A percentile compares a stretch with the other conserved stretches of the same genome.
phyloP scores from a whole-genome alignment of 1,140 invertebrate species.

The Drosophila bifasciata region DNA sequence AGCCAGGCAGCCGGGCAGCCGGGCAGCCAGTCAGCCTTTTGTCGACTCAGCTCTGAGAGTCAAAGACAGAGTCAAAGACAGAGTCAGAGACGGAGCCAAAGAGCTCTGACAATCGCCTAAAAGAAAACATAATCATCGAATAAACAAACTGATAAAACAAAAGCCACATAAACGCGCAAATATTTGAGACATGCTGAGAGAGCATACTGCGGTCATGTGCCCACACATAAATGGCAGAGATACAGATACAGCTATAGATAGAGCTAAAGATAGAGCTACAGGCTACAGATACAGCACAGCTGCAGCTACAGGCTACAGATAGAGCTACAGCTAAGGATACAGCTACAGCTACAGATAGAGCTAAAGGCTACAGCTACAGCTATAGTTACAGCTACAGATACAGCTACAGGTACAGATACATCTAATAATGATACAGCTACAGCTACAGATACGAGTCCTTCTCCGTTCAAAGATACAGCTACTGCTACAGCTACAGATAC shows the following conservation, averaged over 20 bases:
- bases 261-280: no score
- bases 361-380: no score
- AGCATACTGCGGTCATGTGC: constrained; percentile 32
- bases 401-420: not conserved
- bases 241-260: not conserved
- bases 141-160: constrained; percentile 80
- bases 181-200: constrained; percentile 56
- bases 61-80: constrained; percentile 13
- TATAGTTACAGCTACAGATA: no score
- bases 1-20: not conserved
- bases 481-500: no score
- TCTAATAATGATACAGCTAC: no score
- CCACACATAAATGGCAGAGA: constrained; percentile 18
- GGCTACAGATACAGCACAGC: no score
- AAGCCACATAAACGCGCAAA: constrained; percentile 74
- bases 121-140: constrained; percentile 64
- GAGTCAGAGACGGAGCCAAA: not conserved
- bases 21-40: not conserved
- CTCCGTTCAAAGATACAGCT: constrained; percentile 30
- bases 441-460: constrained; percentile 22
- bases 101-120: not conserved
- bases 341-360: no score
- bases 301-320: no score
- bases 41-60: constrained; percentile 32
- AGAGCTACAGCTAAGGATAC: constrained; percentile 13